Base-by-base conservation (phyloP, 2,888 invertebrate genomes). In the Pollenia griseotomentosa region DNA sequence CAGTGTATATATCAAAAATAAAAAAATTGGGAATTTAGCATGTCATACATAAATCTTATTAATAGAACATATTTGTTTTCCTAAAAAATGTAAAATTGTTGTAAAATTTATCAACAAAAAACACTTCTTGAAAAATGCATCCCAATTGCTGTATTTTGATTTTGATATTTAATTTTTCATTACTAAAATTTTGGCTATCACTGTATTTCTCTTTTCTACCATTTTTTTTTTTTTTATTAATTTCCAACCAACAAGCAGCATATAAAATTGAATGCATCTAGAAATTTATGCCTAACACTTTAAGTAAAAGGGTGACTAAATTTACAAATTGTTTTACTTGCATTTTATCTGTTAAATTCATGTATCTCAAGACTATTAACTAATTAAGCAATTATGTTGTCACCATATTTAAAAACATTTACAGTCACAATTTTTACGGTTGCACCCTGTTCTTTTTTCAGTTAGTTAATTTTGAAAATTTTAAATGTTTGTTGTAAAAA, bases 341-440 rank as follows among this genome's bases (percentile, higher is more conserved):
- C 16, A 46, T 14, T 65, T 23, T 68, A 59, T 71, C 46, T 77
- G 12, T 75, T 61, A 61, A 33, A n/a, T n/a, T 70, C 73, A 59
- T 75, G 42, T 74, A 70, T 81, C 79, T 83, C 81, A 82, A 84
- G 87, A 88, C 88, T 88, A 90, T 90, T 86, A 90, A 90, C 90
- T 91, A 91, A 91, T 91, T 91, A 91, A 91, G 91, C 89, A 91
- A 91, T 91, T 91, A 91, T 90, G 88, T 88, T 91, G 91, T 91
- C 91, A 91, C 87, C 90, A 90, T 83, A 83, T 83, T 85, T 63
- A 74, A 86, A 70, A 81, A 84, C 79, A 74, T 71, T 71, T 83
- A 78, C 65, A 19, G 44, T 14, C 44, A 61, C 53, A 66, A 79
- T 44, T 74, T 78, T 68, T 61, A 80, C 61, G 61, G 79, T 80